Percentiles rank a stretch among this genome's conserved stretches.
phyloP scores from a whole-genome alignment of 2,888 invertebrate genomes.

The Parnassius apollo region DNA sequence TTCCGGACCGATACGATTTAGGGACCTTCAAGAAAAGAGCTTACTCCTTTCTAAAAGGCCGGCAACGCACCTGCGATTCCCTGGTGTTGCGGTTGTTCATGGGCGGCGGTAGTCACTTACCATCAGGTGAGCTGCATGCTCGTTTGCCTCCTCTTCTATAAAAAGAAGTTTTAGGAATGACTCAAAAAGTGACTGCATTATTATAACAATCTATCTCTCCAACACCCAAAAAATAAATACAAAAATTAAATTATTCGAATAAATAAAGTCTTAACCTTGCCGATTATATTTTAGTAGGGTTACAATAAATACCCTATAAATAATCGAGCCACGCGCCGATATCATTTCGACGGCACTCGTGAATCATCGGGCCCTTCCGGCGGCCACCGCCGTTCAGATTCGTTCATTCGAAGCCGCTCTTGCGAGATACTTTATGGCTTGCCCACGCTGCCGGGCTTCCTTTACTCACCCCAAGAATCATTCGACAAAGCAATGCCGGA shows the following conservation, averaged over 20 bases:
- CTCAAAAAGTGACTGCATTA: no score
- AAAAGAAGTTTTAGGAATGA: no score
- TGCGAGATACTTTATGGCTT: constrained; percentile 22
- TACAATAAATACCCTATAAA: constrained; percentile 38
- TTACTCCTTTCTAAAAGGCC: no score
- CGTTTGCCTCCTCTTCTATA: no score
- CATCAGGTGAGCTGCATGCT: no score
- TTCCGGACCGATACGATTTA: no score
- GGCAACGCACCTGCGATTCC: no score
- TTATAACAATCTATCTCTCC: no score
- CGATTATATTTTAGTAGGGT: constrained; percentile 28
- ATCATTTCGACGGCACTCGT: constrained; percentile 31
- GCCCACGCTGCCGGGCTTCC: constrained; percentile 21
- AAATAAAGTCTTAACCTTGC: background rate
- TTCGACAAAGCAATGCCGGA: constrained; percentile 14
- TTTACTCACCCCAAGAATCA: constrained; percentile 28
- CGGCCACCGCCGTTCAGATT: constrained; percentile 13
- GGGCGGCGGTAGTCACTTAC: no score
- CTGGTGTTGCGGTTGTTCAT: no score
- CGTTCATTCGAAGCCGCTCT: constrained; percentile 14
- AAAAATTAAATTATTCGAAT: background rate
- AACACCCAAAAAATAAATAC: no score
- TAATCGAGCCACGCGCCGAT: constrained; percentile 33
- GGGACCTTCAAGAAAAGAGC: no score
- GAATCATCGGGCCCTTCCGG: constrained; percentile 38